Evolutionary conservation across 2,113 vertebrate species (phyloP).

Genomic region (Tachysurus fulvidraco): DNA sequence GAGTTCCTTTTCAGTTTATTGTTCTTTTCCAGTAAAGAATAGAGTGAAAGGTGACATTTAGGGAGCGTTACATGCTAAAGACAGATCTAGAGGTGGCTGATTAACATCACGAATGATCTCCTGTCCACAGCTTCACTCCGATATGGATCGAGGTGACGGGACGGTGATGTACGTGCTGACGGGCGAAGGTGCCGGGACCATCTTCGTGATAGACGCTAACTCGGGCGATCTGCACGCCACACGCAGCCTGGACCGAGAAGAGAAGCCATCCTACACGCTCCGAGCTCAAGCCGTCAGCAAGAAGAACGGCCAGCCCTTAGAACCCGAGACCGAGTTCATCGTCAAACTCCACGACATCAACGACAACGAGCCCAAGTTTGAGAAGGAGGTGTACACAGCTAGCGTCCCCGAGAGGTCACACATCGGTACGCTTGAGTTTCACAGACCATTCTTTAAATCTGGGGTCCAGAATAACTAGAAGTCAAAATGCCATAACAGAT

Average conservation of each 20-base stretch:
- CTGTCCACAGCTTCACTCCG: slow-evolving; percentile 88
- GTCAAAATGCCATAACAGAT: neutral
- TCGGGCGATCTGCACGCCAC: slow-evolving; percentile 95
- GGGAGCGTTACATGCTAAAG: slow-evolving; percentile 34
- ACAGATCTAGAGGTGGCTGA: slow-evolving; percentile 32
- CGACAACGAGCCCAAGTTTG: slow-evolving; percentile 93
- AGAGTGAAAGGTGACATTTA: slow-evolving; percentile 27
- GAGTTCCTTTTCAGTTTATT: slow-evolving; percentile 30
- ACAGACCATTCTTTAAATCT: neutral
- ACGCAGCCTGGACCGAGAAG: slow-evolving; percentile 88
- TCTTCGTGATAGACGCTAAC: slow-evolving; percentile 92
- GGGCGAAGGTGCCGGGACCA: slow-evolving; percentile 90
- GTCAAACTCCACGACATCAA: slow-evolving; percentile 98
- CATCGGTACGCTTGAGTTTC: slow-evolving; percentile 75
- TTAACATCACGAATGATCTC: slow-evolving; percentile 54
- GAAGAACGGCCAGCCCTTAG: slow-evolving; percentile 82
- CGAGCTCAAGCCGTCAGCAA: slow-evolving; percentile 88
- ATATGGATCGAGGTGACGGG: slow-evolving; percentile 87
- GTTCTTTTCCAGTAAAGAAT: slow-evolving; percentile 3
- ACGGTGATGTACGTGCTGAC: slow-evolving; percentile 91
- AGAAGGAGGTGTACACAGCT: slow-evolving; percentile 84
- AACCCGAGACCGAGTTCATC: slow-evolving; percentile 92
- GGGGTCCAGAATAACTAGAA: neutral
- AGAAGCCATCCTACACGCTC: slow-evolving; percentile 86
- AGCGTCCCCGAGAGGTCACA: slow-evolving; percentile 89